Base-by-base conservation (phyloP, 2,113 vertebrate species). In the Puntigrus tetrazona region DNA sequence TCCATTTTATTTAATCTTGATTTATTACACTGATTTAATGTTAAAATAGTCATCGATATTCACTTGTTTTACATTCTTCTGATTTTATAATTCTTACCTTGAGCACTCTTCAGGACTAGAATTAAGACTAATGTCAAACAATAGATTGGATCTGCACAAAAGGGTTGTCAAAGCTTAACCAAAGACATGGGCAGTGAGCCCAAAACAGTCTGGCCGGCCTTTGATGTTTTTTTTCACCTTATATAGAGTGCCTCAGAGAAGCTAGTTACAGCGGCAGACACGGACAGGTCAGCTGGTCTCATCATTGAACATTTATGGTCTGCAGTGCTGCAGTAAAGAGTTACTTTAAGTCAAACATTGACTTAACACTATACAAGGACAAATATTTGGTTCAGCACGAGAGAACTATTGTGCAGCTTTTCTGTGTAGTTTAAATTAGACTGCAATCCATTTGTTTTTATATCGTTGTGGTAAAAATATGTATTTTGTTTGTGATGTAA, bases 301-400 rank as follows among this genome's bases (percentile, higher is more conserved):
- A 36, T 36, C 43, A 27, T 14, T 29, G 31, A 70, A 70, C 20
- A 50, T 69, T 82, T 82, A 70, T 27, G 47, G 45, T 82, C 45
- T 70, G 80, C 80, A 36, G 79, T 36, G 41, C 45, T 3, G 43
- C 79, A 70, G 65, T 82, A 55, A 82, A 50, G 45, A 80, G 45
- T 82, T 27, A 55, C 80, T 82, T 38, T 38, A 47, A 80, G 65
- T 82, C 61, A 82, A 82, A 82, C 45, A 82, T 82, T 82, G 29
- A 82, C 80, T 20, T 36, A 16, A 47, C 61, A n/a, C 38, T 41
- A 10, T 27, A 55, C 20, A n/a, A 36, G 77, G 25, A 80, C 59
- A 80, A 80, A 47, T 25, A 59, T 59, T 78, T 5, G 1, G 57
- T 45, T 79, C 77, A 45, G 59, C 16, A 14, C 45, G 57, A 31